phyloP scores from a whole-genome alignment of 2,797 vertebrate species.

The Spondyliosoma cantharus region DNA sequence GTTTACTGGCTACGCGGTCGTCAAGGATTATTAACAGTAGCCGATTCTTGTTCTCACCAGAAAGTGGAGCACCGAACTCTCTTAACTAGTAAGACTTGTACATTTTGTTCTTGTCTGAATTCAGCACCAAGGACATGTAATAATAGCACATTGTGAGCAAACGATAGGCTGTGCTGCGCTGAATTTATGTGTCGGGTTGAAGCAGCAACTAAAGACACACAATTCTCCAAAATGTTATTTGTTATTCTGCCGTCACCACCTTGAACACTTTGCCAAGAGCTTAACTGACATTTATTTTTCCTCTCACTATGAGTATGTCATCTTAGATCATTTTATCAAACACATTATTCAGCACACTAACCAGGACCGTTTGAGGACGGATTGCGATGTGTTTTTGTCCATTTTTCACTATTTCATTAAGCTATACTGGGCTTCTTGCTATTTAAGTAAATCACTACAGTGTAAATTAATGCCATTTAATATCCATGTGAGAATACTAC shows the following conservation, averaged over 20 bases:
- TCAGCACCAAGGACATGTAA: conserved; percentile 32
- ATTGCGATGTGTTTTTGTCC: background rate
- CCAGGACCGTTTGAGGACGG: background rate
- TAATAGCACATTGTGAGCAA: conserved; percentile 30
- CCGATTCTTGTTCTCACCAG: conserved; percentile 42
- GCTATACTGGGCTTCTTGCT: conserved; percentile 8
- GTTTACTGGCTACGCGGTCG: conserved; percentile 46
- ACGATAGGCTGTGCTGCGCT: conserved; percentile 5
- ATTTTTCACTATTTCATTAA: conserved; percentile 7
- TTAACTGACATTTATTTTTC: conserved; percentile 38
- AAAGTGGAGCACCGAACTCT: conserved; percentile 54
- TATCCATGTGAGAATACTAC: conserved; percentile 16
- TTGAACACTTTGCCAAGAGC: conserved; percentile 20
- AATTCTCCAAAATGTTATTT: conserved; percentile 6
- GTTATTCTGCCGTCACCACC: conserved; percentile 19
- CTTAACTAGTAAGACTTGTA: conserved; percentile 24
- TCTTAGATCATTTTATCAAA: conserved; percentile 9
- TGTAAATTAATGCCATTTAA: conserved; percentile 42
- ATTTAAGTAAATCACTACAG: conserved; percentile 26
- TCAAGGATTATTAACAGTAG: conserved; percentile 57
- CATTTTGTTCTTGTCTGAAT: conserved; percentile 48
- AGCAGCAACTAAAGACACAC: conserved; percentile 10
- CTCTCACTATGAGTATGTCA: background rate
- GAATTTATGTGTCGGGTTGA: background rate
- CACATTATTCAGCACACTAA: background rate